These are phyloP conservation scores for Hybos culiciformis DNA, from an alignment of 2,888 invertebrate genomes.

Conservation along the genomic window DNA sequence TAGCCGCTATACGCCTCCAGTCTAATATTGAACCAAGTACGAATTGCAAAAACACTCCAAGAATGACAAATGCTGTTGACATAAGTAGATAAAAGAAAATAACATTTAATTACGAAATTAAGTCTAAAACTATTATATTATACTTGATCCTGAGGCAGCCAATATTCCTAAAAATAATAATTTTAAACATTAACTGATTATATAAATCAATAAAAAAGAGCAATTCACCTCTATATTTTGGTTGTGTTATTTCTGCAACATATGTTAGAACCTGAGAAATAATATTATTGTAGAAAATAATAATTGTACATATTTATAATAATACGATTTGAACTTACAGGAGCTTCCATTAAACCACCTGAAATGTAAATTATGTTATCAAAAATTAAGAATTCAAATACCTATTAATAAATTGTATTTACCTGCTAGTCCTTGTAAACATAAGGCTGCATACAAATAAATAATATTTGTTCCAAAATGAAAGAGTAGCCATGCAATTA, in stretches of 20 bases:
- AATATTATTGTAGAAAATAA: background rate
- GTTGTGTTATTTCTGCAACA: slow-evolving; percentile 72
- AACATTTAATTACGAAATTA: too few relatives aligned
- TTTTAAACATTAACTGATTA: too few relatives aligned
- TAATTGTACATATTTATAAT: too few relatives aligned
- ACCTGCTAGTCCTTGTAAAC: slow-evolving; percentile 57
- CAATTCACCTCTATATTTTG: slow-evolving; percentile 63
- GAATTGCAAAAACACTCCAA: slow-evolving; percentile 63
- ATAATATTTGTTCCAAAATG: slow-evolving; percentile 47
- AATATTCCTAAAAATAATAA: too few relatives aligned
- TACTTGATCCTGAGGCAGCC: slow-evolving; percentile 53
- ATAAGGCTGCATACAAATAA: slow-evolving; percentile 55
- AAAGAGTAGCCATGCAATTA: slow-evolving; percentile 60
- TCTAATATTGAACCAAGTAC: slow-evolving; percentile 53
- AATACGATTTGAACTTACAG: slow-evolving; percentile 40
- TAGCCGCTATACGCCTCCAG: slow-evolving; percentile 58
- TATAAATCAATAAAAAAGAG: too few relatives aligned
- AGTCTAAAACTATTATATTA: too few relatives aligned
- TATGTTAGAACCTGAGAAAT: slow-evolving; percentile 55
- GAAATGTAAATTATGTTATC: too few relatives aligned
- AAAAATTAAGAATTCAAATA: too few relatives aligned
- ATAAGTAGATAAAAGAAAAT: too few relatives aligned
- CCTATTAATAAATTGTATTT: too few relatives aligned
- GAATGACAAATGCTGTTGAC: slow-evolving; percentile 61
- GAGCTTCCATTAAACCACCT: slow-evolving; percentile 71